phyloP scores from a whole-genome alignment of 1,140 invertebrate genomes.

The Archivesica marissinica region DNA sequence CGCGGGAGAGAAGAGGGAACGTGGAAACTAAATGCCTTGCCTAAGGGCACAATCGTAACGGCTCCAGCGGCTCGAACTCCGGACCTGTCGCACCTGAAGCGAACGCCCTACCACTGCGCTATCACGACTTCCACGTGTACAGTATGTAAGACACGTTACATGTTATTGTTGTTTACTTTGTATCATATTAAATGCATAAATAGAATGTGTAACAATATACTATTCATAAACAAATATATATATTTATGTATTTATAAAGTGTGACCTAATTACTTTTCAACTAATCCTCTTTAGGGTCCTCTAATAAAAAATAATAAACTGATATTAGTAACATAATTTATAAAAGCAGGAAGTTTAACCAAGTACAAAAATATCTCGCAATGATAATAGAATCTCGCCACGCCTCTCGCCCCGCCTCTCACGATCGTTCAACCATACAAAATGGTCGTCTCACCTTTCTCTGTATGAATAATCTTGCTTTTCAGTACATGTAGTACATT shows the following conservation, averaged over 20 bases:
- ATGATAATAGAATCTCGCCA: not conserved
- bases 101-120: too few relatives aligned
- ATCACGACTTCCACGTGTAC: too few relatives aligned
- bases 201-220: not conserved
- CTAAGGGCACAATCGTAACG: too few relatives aligned
- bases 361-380: not conserved
- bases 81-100: too few relatives aligned
- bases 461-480: conserved; percentile 19
- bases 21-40: too few relatives aligned
- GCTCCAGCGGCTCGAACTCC: too few relatives aligned
- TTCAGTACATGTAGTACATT: conserved; percentile 25
- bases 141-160: too few relatives aligned
- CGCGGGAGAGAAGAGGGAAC: too few relatives aligned
- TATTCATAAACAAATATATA: not conserved
- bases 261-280: not conserved
- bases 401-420: conserved; percentile 42
- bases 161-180: too few relatives aligned
- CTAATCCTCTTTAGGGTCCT: not conserved
- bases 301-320: not conserved
- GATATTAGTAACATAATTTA: not conserved
- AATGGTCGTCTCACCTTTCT: conserved; percentile 42
- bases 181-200: too few relatives aligned
- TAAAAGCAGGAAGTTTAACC: conserved; percentile 29
- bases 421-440: conserved; percentile 28
- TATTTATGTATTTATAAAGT: too few relatives aligned